A percentile compares a stretch with the other conserved stretches of the same genome.
Evolutionary conservation across 2,113 vertebrate species (phyloP).

Genomic region (Chelonoidis abingdonii): DNA sequence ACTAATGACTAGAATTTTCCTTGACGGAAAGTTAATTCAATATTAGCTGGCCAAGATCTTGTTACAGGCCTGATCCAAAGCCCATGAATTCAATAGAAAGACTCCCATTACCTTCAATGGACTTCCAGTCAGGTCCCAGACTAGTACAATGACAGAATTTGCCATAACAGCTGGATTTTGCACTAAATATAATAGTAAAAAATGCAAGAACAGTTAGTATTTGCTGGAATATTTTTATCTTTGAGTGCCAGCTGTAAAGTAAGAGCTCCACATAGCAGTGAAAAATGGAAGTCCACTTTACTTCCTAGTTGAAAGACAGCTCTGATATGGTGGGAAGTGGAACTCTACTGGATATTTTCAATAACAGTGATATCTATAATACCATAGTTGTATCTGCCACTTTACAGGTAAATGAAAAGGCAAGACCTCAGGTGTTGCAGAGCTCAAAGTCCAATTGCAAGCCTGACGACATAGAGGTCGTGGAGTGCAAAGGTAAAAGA

Average conservation of each 20-base stretch:
- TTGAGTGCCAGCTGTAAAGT: not conserved
- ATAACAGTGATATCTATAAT: not conserved
- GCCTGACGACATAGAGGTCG: not conserved
- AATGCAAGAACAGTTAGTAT: not conserved
- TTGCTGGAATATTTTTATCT: not conserved
- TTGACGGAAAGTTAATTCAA: not conserved
- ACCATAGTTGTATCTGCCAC: not conserved
- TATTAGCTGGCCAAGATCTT: not conserved
- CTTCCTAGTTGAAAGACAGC: not conserved
- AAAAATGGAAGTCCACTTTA: not conserved
- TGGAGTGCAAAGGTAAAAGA: not conserved
- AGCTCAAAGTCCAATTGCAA: not conserved
- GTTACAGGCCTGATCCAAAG: not conserved
- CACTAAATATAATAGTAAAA: not conserved
- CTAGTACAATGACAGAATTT: not conserved
- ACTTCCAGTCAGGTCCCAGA: not conserved
- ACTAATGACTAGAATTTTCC: not conserved
- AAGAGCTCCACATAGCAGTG: not conserved
- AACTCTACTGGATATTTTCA: not conserved
- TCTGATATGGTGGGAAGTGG: not conserved
- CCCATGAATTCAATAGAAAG: not conserved
- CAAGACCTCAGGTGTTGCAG: not conserved
- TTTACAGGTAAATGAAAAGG: not conserved
- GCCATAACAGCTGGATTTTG: not conserved
- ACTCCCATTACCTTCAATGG: not conserved